A percentile compares a stretch with the other conserved stretches of the same genome.
These are phyloP conservation scores for Halcyon chelicuti DNA, from an alignment of 2,797 vertebrate genomes.

Conservation along the genomic window DNA sequence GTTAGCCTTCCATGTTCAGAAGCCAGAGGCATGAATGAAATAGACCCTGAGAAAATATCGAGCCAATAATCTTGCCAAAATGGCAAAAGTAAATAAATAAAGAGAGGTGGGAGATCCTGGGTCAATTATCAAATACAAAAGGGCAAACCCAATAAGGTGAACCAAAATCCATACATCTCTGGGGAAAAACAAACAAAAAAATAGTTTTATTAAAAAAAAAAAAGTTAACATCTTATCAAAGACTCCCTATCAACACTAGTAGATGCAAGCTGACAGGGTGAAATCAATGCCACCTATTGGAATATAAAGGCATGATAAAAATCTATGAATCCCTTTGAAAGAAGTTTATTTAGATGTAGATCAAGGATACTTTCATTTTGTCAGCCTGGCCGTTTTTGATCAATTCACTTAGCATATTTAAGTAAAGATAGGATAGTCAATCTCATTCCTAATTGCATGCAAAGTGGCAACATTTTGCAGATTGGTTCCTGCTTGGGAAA, in stretches of 20 bases:
- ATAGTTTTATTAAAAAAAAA: neutral
- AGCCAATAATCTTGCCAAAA: neutral
- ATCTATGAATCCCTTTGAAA: neutral
- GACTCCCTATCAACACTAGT: neutral
- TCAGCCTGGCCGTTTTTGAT: constrained; percentile 16
- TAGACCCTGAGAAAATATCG: neutral
- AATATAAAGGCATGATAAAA: constrained; percentile 6
- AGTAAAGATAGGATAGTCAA: constrained; percentile 16
- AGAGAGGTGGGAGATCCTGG: neutral
- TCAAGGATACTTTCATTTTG: constrained; percentile 20
- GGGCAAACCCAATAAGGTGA: neutral
- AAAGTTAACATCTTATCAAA: neutral
- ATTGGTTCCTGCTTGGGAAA: constrained; percentile 10
- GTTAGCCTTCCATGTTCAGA: neutral
- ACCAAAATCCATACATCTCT: neutral
- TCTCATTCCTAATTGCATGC: constrained; percentile 14
- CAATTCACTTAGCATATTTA: constrained; percentile 33
- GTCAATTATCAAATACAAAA: neutral
- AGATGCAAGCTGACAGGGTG: neutral
- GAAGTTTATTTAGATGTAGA: neutral
- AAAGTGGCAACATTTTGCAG: neutral
- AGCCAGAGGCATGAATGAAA: neutral
- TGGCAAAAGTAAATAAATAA: neutral
- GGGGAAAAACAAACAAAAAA: neutral
- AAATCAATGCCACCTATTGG: constrained; percentile 4